phyloP scores from a whole-genome alignment of 1,140 invertebrate species.

The Gryon sp. region DNA sequence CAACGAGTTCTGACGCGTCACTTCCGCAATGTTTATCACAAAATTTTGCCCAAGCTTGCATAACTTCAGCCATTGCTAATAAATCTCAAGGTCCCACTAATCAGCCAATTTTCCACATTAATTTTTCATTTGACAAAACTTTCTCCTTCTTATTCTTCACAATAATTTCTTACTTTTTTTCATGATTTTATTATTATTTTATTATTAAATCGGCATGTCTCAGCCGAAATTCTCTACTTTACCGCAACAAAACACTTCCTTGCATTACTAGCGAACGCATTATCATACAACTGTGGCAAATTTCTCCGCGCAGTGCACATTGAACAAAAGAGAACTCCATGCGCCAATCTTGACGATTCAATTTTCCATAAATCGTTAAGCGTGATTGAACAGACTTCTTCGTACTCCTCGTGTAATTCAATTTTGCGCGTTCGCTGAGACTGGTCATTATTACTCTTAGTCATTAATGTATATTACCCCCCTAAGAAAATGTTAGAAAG shows the following conservation, averaged over 20 bases:
- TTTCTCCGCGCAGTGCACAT: constrained; percentile 25
- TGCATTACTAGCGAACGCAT: background rate
- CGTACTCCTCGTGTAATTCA: constrained; percentile 5
- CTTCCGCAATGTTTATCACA: constrained; percentile 12
- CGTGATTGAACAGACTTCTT: constrained; percentile 1
- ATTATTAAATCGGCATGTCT: constrained; percentile 27
- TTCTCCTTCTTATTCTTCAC: constrained; percentile 46
- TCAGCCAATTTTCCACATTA: constrained; percentile 40
- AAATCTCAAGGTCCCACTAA: constrained; percentile 1
- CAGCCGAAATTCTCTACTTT: constrained; percentile 1
- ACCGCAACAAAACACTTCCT: constrained; percentile 27
- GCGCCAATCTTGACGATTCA: constrained; percentile 4
- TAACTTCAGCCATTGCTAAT: background rate
- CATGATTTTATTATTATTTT: constrained; percentile 13
- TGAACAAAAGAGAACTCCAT: constrained; percentile 25
- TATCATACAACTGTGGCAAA: background rate
- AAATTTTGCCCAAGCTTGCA: background rate
- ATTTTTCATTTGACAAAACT: constrained; percentile 40
- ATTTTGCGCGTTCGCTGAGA: constrained; percentile 18
- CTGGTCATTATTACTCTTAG: constrained; percentile 35
- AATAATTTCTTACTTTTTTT: constrained; percentile 52
- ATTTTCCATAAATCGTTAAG: constrained; percentile 12
- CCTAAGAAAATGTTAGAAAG: constrained; percentile 21
- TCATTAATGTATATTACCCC: constrained; percentile 49
- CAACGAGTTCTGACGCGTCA: constrained; percentile 1